Evolutionary conservation across 2,113 vertebrate species (phyloP).

Genomic region (Phoxinus phoxinus): DNA sequence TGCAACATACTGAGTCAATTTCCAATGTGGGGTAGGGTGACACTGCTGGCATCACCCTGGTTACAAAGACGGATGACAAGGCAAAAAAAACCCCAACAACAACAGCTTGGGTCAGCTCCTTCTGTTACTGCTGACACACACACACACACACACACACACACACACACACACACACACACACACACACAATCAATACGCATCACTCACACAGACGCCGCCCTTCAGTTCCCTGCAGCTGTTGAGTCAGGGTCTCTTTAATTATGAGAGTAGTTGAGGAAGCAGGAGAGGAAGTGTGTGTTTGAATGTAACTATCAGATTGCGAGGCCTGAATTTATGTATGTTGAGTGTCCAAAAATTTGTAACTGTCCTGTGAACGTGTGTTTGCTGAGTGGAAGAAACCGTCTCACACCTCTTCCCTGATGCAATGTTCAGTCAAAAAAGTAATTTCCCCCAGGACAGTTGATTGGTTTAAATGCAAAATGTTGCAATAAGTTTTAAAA

Average conservation of each 20-base stretch:
- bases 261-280: not conserved
- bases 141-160: conserved; percentile 42
- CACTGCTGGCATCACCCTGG: conserved; percentile 38
- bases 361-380: not conserved
- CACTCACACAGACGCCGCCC: conserved; percentile 11
- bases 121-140: conserved; percentile 59
- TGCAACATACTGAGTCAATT: conserved; percentile 18
- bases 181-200: conserved; percentile 44
- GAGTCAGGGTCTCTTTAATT: conserved; percentile 9
- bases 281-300: not conserved
- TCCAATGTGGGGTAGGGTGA: conserved; percentile 18
- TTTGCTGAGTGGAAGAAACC: not conserved
- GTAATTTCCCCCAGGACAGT: not conserved
- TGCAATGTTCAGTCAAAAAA: not conserved
- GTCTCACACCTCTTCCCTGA: not conserved
- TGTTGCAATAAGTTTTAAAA: not conserved
- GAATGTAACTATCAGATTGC: not conserved
- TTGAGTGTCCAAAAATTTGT: not conserved
- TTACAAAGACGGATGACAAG: conserved; percentile 51
- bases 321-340: not conserved
- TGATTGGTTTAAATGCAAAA: conserved; percentile 1
- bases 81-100: conserved; percentile 58
- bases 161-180: not conserved
- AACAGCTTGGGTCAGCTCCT: conserved; percentile 62
- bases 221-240: conserved; percentile 14